These are phyloP conservation scores for Eupeodes latifasciatus DNA, from an alignment of 2,888 invertebrate genomes.

Conservation along the genomic window DNA sequence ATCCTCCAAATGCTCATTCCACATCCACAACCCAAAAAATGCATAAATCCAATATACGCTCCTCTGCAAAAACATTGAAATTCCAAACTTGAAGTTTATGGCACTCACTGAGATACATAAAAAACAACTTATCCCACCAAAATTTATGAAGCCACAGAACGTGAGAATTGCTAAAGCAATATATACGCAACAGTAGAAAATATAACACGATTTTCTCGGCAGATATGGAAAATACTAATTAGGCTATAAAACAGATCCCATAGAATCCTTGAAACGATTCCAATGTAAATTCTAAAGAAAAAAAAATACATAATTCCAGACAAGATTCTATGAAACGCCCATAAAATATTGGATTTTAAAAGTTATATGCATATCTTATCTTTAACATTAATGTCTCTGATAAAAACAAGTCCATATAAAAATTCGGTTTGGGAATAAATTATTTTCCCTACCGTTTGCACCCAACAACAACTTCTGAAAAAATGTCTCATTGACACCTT, in stretches of 20 bases:
- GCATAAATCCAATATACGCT: background rate
- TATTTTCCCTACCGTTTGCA: too few relatives aligned
- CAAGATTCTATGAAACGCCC: too few relatives aligned
- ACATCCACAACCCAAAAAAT: background rate
- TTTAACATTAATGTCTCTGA: too few relatives aligned
- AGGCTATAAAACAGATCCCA: background rate
- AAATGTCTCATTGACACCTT: too few relatives aligned
- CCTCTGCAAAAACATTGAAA: background rate
- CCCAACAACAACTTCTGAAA: too few relatives aligned
- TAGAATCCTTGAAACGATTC: background rate
- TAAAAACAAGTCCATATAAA: too few relatives aligned
- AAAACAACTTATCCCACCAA: background rate
- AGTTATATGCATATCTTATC: too few relatives aligned
- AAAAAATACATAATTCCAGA: too few relatives aligned
- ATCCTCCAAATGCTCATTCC: background rate
- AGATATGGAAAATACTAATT: constrained; percentile 18
- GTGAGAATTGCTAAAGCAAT: background rate
- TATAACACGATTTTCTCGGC: background rate
- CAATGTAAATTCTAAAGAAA: background rate
- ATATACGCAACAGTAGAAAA: background rate
- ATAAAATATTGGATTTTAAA: too few relatives aligned
- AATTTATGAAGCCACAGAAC: constrained; percentile 23
- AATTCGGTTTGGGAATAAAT: too few relatives aligned
- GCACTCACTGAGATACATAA: background rate
- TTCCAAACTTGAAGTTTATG: constrained; percentile 6